phyloP scores from a whole-genome alignment of 2,888 invertebrate species.

The Polydrusus pterygomalis region DNA sequence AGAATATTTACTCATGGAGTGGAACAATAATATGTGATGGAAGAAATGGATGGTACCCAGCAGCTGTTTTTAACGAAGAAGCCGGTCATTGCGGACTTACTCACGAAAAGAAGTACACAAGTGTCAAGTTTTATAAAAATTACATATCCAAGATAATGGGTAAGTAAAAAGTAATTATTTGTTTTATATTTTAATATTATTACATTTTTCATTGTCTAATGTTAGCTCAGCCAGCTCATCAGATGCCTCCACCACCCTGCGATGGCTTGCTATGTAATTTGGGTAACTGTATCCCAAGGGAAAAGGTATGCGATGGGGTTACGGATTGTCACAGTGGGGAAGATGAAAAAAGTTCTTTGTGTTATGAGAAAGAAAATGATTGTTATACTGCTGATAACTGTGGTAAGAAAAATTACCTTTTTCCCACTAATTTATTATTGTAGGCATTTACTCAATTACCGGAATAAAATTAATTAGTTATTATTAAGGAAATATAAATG shows the following conservation, averaged over 20 bases:
- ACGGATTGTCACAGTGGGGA: constrained; percentile 80
- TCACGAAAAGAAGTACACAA: constrained; percentile 72
- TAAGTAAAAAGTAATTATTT: constrained; percentile 63
- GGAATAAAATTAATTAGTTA: too few species aligned
- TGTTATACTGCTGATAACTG: constrained; percentile 65
- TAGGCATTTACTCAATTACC: too few species aligned
- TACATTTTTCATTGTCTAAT: not conserved
- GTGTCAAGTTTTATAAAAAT: constrained; percentile 75
- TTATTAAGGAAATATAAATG: too few species aligned
- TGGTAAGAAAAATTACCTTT: constrained; percentile 63
- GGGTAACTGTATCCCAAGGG: constrained; percentile 79
- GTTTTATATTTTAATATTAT: too few species aligned
- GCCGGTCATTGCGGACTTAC: constrained; percentile 75
- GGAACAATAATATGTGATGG: constrained; percentile 82
- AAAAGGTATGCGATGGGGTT: constrained; percentile 80
- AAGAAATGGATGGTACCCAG: constrained; percentile 81
- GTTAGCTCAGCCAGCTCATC: constrained; percentile 9
- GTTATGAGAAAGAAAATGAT: constrained; percentile 64
- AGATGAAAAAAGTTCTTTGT: constrained; percentile 78
- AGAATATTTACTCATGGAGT: constrained; percentile 73
- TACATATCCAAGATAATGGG: constrained; percentile 74
- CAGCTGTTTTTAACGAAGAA: constrained; percentile 78
- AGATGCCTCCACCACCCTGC: constrained; percentile 69
- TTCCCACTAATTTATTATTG: too few species aligned
- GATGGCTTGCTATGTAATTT: constrained; percentile 79